Evolutionary conservation across 2,113 vertebrate genomes (phyloP).

Genomic region (Silurus glanis): DNA sequence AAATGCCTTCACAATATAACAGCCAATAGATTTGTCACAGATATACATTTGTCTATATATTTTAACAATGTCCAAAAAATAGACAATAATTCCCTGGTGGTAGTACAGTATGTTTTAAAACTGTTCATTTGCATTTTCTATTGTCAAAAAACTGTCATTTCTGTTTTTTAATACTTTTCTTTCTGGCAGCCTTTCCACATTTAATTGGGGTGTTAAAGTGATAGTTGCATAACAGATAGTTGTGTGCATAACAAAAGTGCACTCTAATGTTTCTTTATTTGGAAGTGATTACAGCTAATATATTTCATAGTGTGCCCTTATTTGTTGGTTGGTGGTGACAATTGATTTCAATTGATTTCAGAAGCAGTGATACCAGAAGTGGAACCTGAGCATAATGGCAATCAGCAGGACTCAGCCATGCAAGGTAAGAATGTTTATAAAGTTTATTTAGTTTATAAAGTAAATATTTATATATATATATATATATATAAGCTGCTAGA

Average conservation of each 20-base stretch:
- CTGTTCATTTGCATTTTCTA: neutral
- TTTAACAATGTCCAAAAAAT: neutral
- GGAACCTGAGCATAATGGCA: slow-evolving; percentile 81
- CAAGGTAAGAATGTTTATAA: slow-evolving; percentile 71
- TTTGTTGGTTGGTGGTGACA: neutral
- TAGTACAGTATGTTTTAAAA: neutral
- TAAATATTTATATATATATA: too few species aligned
- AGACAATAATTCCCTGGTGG: neutral
- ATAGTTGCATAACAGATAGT: neutral
- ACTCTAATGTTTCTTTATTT: neutral
- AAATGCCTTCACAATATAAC: neutral
- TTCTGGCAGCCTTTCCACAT: neutral
- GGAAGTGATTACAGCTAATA: neutral
- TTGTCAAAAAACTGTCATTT: neutral
- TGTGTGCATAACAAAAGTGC: neutral
- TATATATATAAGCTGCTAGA: too few species aligned
- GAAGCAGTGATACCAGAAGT: slow-evolving; percentile 82
- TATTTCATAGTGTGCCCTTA: neutral
- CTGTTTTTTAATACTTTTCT: neutral
- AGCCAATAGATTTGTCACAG: neutral
- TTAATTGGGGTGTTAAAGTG: neutral
- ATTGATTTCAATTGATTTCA: slow-evolving; percentile 61
- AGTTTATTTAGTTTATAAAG: too few species aligned
- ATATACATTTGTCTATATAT: neutral
- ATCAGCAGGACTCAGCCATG: slow-evolving; percentile 78